Conservation (phyloP, 2,888 invertebrate genomes). For the Choreutis nemorana region DNA sequence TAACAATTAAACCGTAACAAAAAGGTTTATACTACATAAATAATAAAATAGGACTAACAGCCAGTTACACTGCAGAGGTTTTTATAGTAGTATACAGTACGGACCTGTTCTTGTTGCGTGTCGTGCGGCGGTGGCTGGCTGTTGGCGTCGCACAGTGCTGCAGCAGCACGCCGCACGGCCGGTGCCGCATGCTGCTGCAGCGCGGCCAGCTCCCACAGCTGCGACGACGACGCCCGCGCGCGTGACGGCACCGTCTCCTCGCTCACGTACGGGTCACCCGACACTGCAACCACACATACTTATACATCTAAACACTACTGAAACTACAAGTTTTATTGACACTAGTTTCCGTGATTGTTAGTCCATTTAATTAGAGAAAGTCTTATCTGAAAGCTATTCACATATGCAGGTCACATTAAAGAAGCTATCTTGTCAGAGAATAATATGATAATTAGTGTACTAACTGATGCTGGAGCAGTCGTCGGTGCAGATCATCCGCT, state of each 20-base stretch:
- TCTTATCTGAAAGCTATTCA: background rate
- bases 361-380: too few relatives aligned
- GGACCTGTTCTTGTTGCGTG: background rate
- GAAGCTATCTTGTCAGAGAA: background rate
- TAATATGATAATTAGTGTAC: constrained; percentile 12
- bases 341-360: too few relatives aligned
- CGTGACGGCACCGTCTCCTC: constrained; percentile 81
- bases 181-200: constrained; percentile 65
- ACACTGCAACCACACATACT: constrained; percentile 30
- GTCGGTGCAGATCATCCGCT: constrained; percentile 59
- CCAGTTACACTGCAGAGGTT: too few relatives aligned
- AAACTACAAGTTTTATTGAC: too few relatives aligned
- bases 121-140: constrained; percentile 16
- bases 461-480: constrained; percentile 45
- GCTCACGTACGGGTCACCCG: constrained; percentile 84
- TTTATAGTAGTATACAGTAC: too few relatives aligned
- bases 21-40: too few relatives aligned
- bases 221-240: constrained; percentile 86
- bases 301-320: too few relatives aligned
- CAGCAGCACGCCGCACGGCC: constrained; percentile 74
- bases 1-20: too few relatives aligned
- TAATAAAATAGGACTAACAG: too few relatives aligned
- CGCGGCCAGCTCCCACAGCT: constrained; percentile 90
- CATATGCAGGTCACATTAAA: background rate
- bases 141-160: constrained; percentile 49